Percentiles rank a stretch among this genome's conserved stretches.
These are phyloP conservation scores for Drosophila mojavensis DNA, from an alignment of 1,140 invertebrate genomes.

Conservation along the genomic window DNA sequence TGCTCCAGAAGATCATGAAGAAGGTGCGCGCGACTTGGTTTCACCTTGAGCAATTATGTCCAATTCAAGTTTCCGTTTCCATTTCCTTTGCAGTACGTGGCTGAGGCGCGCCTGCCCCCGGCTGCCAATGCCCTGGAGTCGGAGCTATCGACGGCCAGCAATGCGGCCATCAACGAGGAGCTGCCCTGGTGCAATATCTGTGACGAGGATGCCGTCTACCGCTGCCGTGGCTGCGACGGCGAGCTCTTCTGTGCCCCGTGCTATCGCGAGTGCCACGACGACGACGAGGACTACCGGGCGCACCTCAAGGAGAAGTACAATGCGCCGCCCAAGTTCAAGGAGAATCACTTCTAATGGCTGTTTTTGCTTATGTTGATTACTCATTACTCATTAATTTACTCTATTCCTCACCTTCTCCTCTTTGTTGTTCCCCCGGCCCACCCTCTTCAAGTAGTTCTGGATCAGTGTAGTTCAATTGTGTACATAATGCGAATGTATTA, in stretches of 20 bases:
- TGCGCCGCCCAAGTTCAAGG: constrained; percentile 73
- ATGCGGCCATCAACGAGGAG: constrained; percentile 85
- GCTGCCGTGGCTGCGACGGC: constrained; percentile 88
- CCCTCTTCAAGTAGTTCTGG: constrained; percentile 7
- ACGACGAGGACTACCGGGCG: constrained; percentile 79
- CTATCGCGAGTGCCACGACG: constrained; percentile 86
- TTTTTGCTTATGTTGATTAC: neutral
- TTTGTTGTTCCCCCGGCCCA: neutral
- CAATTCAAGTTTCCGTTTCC: no score
- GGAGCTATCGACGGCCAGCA: constrained; percentile 39
- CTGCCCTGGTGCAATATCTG: constrained; percentile 91
- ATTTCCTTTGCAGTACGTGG: constrained; percentile 55
- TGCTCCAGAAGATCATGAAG: constrained; percentile 82
- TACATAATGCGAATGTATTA: constrained; percentile 16
- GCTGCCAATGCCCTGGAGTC: constrained; percentile 62
- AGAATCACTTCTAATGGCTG: constrained; percentile 67
- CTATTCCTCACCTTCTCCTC: neutral
- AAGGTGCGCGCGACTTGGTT: constrained; percentile 42
- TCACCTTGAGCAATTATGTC: no score
- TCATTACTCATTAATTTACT: neutral
- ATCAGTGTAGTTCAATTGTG: neutral
- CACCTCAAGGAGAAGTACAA: constrained; percentile 70
- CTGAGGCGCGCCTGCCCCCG: constrained; percentile 64
- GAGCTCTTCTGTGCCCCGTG: constrained; percentile 90
- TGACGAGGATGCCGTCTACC: constrained; percentile 89